Conservation (phyloP, 2,888 invertebrate species). For the Temnothorax unifasciatus region DNA sequence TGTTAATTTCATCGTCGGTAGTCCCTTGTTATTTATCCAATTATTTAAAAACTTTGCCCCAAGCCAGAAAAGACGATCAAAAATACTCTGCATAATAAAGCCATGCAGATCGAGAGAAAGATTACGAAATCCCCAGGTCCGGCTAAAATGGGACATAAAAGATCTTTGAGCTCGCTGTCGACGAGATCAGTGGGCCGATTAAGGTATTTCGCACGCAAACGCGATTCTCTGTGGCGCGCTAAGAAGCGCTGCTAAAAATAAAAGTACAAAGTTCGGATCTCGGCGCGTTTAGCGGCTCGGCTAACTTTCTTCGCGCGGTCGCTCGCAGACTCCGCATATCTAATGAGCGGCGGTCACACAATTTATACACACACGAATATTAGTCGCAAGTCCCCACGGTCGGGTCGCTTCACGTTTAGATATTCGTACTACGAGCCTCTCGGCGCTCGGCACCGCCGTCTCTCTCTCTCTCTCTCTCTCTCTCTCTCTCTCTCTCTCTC, state of each 20-base stretch:
- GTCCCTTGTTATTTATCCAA: not conserved
- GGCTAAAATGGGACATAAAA: not conserved
- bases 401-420: slow-evolving; percentile 1
- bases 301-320: slow-evolving; percentile 30
- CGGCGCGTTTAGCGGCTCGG: slow-evolving; percentile 26
- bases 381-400: slow-evolving; percentile 14
- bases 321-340: slow-evolving; percentile 37
- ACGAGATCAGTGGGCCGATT: slow-evolving; percentile 32
- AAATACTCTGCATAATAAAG: not conserved
- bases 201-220: slow-evolving; percentile 43
- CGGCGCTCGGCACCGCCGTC: not conserved
- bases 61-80: not conserved
- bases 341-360: slow-evolving; percentile 36
- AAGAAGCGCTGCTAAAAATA: slow-evolving; percentile 45
- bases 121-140: not conserved
- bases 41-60: not conserved
- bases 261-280: slow-evolving; percentile 49
- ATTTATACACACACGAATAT: slow-evolving; percentile 22
- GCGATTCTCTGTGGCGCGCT: slow-evolving; percentile 21
- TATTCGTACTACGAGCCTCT: slow-evolving; percentile 13
- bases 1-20: not conserved
- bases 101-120: not conserved
- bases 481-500: not conserved
- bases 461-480: too few relatives aligned
- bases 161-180: slow-evolving; percentile 9